Evolutionary conservation across 1,140 invertebrate genomes (phyloP).

Genomic region (Diuraphis noxia): DNA sequence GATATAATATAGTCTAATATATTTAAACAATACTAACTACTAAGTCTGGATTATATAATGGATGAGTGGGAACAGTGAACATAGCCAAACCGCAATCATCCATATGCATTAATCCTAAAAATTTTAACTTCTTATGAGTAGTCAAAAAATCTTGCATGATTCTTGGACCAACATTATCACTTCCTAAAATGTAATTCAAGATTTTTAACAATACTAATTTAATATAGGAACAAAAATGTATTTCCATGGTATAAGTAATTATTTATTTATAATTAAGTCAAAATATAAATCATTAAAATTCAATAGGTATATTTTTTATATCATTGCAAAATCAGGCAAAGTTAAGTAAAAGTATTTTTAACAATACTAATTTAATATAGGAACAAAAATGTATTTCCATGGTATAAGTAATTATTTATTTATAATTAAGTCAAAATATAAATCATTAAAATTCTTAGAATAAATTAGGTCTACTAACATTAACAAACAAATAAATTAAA

Average conservation of each 20-base stretch:
- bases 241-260: neutral
- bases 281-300: neutral
- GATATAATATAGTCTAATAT: neutral
- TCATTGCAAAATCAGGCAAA: too few relatives aligned
- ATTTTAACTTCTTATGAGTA: conserved; percentile 64
- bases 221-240: neutral
- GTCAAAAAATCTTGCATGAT: conserved; percentile 64
- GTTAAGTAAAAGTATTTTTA: too few relatives aligned
- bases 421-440: neutral
- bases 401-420: neutral
- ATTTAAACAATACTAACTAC: conserved; percentile 59
- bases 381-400: neutral
- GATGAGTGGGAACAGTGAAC: conserved; percentile 63
- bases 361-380: neutral
- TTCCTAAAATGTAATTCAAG: conserved; percentile 59
- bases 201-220: neutral
- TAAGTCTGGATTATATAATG: conserved; percentile 62
- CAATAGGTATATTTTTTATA: too few relatives aligned
- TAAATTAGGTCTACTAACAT: too few relatives aligned
- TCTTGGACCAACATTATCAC: conserved; percentile 64
- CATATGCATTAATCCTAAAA: conserved; percentile 69
- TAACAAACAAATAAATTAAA: too few relatives aligned
- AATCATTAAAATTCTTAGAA: too few relatives aligned
- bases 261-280: neutral
- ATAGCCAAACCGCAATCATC: conserved; percentile 67